Conservation (phyloP, 2,888 invertebrate genomes). For the Oligia strigilis region DNA sequence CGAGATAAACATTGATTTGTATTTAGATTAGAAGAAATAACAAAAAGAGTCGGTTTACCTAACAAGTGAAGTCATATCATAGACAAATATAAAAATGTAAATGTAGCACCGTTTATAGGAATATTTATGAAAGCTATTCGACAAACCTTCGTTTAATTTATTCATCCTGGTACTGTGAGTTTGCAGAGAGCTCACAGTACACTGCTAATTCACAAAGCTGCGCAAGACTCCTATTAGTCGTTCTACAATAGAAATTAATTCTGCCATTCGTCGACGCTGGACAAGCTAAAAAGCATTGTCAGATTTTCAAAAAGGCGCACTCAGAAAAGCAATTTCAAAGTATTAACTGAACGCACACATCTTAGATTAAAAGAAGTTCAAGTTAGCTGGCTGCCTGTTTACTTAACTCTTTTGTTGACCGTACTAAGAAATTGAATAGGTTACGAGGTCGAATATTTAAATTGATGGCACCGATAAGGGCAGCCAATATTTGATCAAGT, state of each 20-base stretch:
- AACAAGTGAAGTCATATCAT: no score
- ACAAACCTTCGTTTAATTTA: no score
- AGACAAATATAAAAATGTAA: no score
- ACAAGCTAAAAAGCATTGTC: neutral
- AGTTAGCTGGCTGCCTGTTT: neutral
- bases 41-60: no score
- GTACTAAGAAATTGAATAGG: conserved; percentile 41
- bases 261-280: neutral
- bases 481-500: conserved; percentile 55
- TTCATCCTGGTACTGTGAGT: no score
- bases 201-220: neutral
- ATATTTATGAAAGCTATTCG: no score
- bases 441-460: conserved; percentile 48
- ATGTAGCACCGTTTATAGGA: no score
- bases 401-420: neutral
- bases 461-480: conserved; percentile 49
- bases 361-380: neutral
- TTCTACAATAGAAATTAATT: neutral
- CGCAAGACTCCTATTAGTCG: neutral
- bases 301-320: neutral
- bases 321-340: neutral
- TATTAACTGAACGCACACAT: neutral
- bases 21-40: no score
- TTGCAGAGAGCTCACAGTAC: neutral
- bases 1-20: no score